Percentiles rank a stretch among this genome's conserved stretches.
phyloP scores from a whole-genome alignment of 1,140 invertebrate species.

The Drosophila asahinai region DNA sequence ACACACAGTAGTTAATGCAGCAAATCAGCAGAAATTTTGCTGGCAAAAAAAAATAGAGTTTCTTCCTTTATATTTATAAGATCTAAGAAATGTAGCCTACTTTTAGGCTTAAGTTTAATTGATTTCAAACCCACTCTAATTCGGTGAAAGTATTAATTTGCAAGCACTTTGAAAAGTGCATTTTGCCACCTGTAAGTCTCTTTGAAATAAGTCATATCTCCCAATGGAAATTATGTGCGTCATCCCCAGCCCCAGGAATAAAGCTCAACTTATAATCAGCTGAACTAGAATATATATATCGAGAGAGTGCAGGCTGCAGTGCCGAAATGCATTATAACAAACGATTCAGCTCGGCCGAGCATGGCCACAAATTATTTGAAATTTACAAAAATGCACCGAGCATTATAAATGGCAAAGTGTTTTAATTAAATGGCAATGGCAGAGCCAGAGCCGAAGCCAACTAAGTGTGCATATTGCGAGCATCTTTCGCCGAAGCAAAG shows the following conservation, averaged over 20 bases:
- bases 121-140: not conserved
- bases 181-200: not conserved
- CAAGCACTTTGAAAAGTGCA: no score
- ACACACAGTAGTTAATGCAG: not conserved
- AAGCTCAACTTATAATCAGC: constrained; percentile 14
- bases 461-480: constrained; percentile 1
- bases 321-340: constrained; percentile 28
- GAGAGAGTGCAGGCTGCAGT: not conserved
- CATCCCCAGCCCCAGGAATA: not conserved
- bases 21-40: constrained; percentile 27
- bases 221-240: constrained; percentile 1
- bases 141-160: not conserved
- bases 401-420: constrained; percentile 43
- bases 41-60: not conserved
- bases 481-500: not conserved
- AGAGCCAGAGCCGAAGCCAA: not conserved
- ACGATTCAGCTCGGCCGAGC: constrained; percentile 36
- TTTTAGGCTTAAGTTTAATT: not conserved
- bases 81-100: not conserved
- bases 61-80: not conserved
- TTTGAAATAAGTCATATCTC: not conserved
- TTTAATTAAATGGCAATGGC: constrained; percentile 49
- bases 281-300: not conserved
- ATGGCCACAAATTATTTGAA: constrained; percentile 36
- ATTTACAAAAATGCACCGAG: constrained; percentile 16